Evolutionary conservation across 2,888 invertebrate genomes (phyloP), one percentile per base, ranked within the genome.

Genomic region (Hydrotaea diabolus): DNA sequence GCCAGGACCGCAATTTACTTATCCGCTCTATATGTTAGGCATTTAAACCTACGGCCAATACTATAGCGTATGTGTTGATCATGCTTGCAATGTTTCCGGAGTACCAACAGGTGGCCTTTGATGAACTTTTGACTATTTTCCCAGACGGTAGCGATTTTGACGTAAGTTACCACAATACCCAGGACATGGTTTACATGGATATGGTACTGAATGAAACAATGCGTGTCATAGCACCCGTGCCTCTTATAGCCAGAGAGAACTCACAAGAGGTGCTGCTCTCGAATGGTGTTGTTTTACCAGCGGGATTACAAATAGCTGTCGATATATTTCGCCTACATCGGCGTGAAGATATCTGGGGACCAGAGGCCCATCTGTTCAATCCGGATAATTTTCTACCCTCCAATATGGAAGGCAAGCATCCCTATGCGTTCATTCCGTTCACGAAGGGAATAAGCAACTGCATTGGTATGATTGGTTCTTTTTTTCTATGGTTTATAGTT

Each of bases 381-480:
- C 92, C 92, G 0, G 91, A 92, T 15, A 88, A 92, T 69, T 92
- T 92, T 75, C 80, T 92, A 36, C 91, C 92, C 0, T 87, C 89
- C 8, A 89, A 91, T 80, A 85, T 90, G 69, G 87, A 87, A n/a
- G 89, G 85, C n/a, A 90, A 90, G 15, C 92, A 92, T 87, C 88
- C 92, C 0, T 92, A 90, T 64, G 89, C 91, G 0, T 92, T 87
- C 80, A 90, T 92, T 81, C 92, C 92, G 1, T 92, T 92, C 36
- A 90, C 91, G n/a, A 91, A 91, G 76, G 92, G 92, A 0, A 87
- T 90, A 15, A 86, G 92, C 11, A 92, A 90, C 76, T 92, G 92
- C 62, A 92, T 92, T 83, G 91, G 91, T 90, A 85, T 19, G 64
- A 17, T 2, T 17, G 4, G 17, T 64, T 62, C 46, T 9, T 1